Percentiles rank a stretch among this genome's conserved stretches.
These are phyloP conservation scores for Myotis findleyi DNA, from an alignment of 2,797 vertebrate species.

Conservation along the genomic window DNA sequence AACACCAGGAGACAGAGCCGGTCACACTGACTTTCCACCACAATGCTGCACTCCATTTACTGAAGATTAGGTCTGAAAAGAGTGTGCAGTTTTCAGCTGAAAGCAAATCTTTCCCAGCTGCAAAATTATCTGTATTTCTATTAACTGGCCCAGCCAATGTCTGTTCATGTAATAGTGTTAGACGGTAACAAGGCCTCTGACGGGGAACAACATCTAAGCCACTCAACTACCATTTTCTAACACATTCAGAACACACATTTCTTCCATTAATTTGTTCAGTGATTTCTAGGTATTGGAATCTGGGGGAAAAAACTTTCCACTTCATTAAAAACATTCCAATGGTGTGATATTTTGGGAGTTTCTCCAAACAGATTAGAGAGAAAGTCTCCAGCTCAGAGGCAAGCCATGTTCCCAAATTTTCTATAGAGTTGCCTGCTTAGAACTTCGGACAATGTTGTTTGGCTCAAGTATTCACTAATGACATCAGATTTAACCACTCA, in stretches of 20 bases:
- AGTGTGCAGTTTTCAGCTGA: background rate
- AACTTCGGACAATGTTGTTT: background rate
- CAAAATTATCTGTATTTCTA: conserved; percentile 53
- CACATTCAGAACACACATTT: conserved; percentile 17
- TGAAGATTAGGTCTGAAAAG: conserved; percentile 60
- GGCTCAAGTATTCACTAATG: background rate
- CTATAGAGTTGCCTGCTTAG: background rate
- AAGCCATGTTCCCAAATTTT: background rate
- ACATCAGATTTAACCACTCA: background rate
- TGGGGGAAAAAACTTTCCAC: background rate
- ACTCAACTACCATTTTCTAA: conserved; percentile 5
- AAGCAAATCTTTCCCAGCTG: conserved; percentile 35
- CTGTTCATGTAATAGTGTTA: background rate
- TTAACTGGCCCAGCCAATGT: background rate
- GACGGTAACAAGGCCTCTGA: background rate
- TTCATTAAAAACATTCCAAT: background rate
- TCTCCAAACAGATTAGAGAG: background rate
- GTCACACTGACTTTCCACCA: conserved; percentile 7
- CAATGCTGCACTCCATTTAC: conserved; percentile 13
- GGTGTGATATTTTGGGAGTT: background rate
- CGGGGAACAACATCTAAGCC: background rate
- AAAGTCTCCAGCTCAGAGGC: background rate
- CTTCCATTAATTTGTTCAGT: conserved; percentile 52
- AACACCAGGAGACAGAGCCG: conserved; percentile 19
- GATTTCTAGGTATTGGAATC: conserved; percentile 38